Conservation (phyloP, 2,888 invertebrate genomes). For the Amphipyra berbera region DNA sequence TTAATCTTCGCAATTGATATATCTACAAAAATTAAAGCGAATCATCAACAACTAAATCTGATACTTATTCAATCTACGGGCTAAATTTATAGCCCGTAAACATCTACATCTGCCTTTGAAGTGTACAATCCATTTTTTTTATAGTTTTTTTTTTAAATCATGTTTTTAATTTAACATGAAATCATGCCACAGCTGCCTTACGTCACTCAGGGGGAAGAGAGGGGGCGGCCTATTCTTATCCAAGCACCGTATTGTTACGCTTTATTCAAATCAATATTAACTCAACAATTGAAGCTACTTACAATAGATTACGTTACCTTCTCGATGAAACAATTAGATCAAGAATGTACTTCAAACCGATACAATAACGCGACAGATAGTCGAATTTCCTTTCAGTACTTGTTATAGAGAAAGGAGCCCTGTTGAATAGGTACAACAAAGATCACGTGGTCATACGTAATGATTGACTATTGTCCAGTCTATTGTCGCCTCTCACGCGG, state of each 20-base stretch:
- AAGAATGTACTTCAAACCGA: slow-evolving; percentile 16
- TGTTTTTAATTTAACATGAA: too few species aligned
- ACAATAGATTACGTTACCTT: slow-evolving; percentile 40
- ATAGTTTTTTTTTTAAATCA: too few species aligned
- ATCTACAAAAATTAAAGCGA: too few species aligned
- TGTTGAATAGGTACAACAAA: slow-evolving; percentile 13
- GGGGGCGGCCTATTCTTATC: slow-evolving; percentile 19
- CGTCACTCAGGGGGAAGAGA: too few species aligned
- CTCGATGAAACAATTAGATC: slow-evolving; percentile 12
- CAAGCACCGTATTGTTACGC: slow-evolving; percentile 14
- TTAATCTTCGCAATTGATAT: too few species aligned
- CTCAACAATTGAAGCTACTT: background rate
- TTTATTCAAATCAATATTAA: background rate
- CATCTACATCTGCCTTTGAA: too few species aligned
- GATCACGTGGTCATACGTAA: slow-evolving; percentile 41
- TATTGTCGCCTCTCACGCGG: slow-evolving; percentile 43
- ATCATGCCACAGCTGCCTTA: too few species aligned
- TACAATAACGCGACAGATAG: slow-evolving; percentile 38
- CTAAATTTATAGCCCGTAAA: too few species aligned
- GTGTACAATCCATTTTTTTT: too few species aligned
- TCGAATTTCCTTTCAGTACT: slow-evolving; percentile 42
- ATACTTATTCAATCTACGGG: too few species aligned
- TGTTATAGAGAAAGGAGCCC: slow-evolving; percentile 24
- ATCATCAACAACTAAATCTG: too few species aligned
- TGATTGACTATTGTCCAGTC: slow-evolving; percentile 31